phyloP scores from a whole-genome alignment of 2,113 vertebrate genomes.

The Ranitomeya variabilis region DNA sequence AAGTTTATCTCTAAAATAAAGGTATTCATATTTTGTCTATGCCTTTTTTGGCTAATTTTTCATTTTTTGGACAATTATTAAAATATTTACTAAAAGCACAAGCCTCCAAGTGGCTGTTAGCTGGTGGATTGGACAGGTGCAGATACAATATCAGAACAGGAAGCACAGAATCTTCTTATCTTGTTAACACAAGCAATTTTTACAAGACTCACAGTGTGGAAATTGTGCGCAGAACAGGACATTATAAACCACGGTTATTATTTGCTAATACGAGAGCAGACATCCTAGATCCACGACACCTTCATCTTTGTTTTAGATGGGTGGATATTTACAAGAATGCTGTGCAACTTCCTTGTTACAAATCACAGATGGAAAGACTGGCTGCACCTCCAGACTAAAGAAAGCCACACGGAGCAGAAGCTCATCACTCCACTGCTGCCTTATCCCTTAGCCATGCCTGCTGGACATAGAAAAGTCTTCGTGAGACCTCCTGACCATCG shows the following conservation, averaged over 20 bases:
- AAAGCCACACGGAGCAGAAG: not conserved
- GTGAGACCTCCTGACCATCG: not conserved
- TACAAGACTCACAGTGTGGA: slow-evolving; percentile 8
- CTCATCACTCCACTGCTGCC: not conserved
- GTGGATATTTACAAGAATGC: slow-evolving; percentile 53
- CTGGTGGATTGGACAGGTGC: not conserved
- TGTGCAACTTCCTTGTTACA: slow-evolving; percentile 51
- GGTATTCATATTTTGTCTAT: not conserved
- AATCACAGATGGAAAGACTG: not conserved
- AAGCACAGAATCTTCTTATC: not conserved
- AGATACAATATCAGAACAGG: not conserved
- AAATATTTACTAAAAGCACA: not conserved
- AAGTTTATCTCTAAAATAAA: too few species aligned
- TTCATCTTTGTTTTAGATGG: slow-evolving; percentile 55
- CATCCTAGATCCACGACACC: slow-evolving; percentile 32
- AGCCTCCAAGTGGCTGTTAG: not conserved
- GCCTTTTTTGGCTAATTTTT: not conserved
- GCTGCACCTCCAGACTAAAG: not conserved
- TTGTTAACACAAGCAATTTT: slow-evolving; percentile 2
- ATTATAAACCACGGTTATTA: not conserved
- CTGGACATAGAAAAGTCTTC: not conserved
- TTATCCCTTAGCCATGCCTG: not conserved
- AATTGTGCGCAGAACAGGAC: not conserved
- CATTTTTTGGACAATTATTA: not conserved
- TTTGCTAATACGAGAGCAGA: slow-evolving; percentile 1